Evolutionary conservation across 2,113 vertebrate species (phyloP).

Genomic region (Heterotis niloticus): DNA sequence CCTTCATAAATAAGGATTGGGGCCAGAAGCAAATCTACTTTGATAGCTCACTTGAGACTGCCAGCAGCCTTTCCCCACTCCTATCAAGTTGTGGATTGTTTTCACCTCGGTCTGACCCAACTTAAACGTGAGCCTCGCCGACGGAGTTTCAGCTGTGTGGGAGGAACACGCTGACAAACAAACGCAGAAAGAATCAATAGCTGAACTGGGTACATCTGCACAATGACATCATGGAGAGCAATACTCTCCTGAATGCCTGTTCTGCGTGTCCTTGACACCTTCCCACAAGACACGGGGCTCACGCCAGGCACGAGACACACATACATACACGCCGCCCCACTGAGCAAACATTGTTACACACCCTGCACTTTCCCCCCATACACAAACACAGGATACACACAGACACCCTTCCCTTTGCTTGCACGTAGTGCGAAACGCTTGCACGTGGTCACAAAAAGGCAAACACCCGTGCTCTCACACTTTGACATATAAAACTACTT

Average conservation of each 20-base stretch:
- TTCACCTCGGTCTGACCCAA: background rate
- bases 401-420: too few species aligned
- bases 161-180: background rate
- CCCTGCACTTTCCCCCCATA: background rate
- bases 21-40: too few species aligned
- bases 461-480: conserved; percentile 9
- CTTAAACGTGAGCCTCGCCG: background rate
- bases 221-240: conserved; percentile 1
- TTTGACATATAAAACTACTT: background rate
- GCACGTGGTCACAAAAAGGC: background rate
- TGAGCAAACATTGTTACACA: background rate
- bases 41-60: too few species aligned
- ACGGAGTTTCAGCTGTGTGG: background rate
- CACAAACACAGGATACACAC: too few species aligned
- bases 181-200: background rate
- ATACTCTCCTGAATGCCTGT: background rate
- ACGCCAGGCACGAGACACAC: background rate
- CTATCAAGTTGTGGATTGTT: background rate
- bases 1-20: too few species aligned
- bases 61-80: background rate
- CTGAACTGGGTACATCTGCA: conserved; percentile 2
- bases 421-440: too few species aligned
- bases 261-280: background rate
- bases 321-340: background rate
- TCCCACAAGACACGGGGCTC: background rate